These are phyloP conservation scores for Bombus huntii DNA, from an alignment of 1,140 invertebrate genomes.

Conservation along the genomic window DNA sequence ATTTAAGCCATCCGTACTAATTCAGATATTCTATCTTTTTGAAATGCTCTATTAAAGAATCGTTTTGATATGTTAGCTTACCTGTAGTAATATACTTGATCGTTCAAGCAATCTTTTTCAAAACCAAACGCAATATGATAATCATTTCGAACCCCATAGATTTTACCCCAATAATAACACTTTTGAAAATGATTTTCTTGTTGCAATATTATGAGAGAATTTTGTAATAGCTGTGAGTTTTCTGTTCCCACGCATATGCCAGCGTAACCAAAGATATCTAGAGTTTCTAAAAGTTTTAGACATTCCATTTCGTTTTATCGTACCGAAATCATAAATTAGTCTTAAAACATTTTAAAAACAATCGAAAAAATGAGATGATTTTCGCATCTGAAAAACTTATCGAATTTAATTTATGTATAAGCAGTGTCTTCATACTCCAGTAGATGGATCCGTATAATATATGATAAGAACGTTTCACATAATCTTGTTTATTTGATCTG, in stretches of 20 bases:
- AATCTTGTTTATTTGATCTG: neutral
- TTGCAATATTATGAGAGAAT: conserved; percentile 87
- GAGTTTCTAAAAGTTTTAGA: conserved; percentile 70
- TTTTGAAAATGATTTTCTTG: conserved; percentile 89
- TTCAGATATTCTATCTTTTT: neutral
- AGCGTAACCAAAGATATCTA: conserved; percentile 80
- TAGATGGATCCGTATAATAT: conserved; percentile 6
- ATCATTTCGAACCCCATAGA: conserved; percentile 86
- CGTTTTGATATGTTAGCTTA: conserved; percentile 53
- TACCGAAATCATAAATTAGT: neutral
- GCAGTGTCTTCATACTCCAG: neutral
- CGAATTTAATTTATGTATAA: neutral
- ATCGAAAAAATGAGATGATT: conserved; percentile 1
- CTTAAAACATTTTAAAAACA: conserved; percentile 21
- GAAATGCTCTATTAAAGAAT: neutral
- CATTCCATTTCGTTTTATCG: conserved; percentile 71
- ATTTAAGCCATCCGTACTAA: conserved; percentile 85
- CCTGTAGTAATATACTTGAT: conserved; percentile 88
- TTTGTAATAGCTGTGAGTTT: conserved; percentile 86
- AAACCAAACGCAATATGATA: conserved; percentile 90
- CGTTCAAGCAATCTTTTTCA: conserved; percentile 85
- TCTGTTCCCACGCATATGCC: conserved; percentile 87
- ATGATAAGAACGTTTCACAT: too few relatives aligned
- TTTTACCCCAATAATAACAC: conserved; percentile 89
- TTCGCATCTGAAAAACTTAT: neutral